Evolutionary conservation across 2,797 vertebrate genomes (phyloP), one percentile per base, ranked within the genome.

Genomic region (Manis pentadactyla): DNA sequence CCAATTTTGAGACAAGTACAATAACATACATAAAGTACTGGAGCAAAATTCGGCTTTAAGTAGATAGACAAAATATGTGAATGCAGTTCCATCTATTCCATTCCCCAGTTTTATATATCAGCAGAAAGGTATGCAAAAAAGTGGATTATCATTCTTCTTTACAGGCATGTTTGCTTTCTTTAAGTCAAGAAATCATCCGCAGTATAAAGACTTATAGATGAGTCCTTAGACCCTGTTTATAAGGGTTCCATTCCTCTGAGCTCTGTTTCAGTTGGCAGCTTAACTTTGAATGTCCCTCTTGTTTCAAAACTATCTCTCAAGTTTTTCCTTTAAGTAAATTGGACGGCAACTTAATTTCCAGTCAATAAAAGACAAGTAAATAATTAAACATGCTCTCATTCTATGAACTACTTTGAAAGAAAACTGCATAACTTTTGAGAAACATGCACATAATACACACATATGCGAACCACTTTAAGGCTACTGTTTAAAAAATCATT

Each of bases 351-450:
- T 74, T 79, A 69, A 64, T 55, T 90, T 90, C 42, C 63, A 69
- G 10, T 27, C 23, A 88, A 34, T 49, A 69, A 93, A 12, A 95
- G 19, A 21, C 82, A 83, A 92, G 55, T 63, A 73, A 68, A 90
- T n/a, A 78, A 42, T 78, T 64, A 87, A 94, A 59, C 4, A 25
- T 53, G 46, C 12, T 87, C 2, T 95, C 8, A 34, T 53, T 18
- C 39, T 82, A 17, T 64, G 42, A 84, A 71, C 31, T 37, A 57
- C 51, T 63, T 71, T 42, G 31, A 75, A 51, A n/a, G 69, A 73
- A 88, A 95, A 95, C 3, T 14, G 2, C 27, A 21, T 78, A 55
- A 94, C 39, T 93, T 96, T 71, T 84, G 74, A 87, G 42, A 95
- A 93, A 82, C 5, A 6, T 7, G 82, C 1, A 83, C 46, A 49